A percentile compares a stretch with the other conserved stretches of the same genome.
Evolutionary conservation across 1,140 invertebrate species (phyloP).

Genomic region (Eupristina koningsbergeri): DNA sequence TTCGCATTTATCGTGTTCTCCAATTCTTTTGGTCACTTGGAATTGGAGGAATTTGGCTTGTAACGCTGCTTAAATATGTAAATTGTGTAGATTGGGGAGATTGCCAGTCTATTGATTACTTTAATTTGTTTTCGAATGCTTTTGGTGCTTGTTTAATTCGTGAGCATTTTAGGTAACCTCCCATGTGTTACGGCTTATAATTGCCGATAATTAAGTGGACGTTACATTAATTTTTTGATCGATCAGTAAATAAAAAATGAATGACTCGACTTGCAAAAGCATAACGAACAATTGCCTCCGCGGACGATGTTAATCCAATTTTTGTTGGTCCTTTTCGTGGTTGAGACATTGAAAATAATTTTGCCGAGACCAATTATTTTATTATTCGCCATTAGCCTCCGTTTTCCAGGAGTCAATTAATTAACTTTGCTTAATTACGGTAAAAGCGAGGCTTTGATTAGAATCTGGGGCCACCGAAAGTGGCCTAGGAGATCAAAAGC

Average conservation of each 20-base stretch:
- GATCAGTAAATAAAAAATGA: slow-evolving; percentile 20
- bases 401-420: neutral
- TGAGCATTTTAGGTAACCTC: neutral
- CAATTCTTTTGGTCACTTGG: no score
- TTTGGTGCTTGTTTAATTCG: slow-evolving; percentile 18
- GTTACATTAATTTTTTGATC: slow-evolving; percentile 24
- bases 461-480: neutral
- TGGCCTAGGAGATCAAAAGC: neutral
- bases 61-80: slow-evolving; percentile 48
- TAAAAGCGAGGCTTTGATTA: neutral
- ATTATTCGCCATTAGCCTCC: neutral
- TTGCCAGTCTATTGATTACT: slow-evolving; percentile 44
- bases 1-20: no score
- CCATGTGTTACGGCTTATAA: neutral
- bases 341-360: neutral
- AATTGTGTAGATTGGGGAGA: slow-evolving; percentile 47
- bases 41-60: slow-evolving; percentile 42
- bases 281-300: neutral
- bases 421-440: neutral
- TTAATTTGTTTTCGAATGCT: slow-evolving; percentile 50
- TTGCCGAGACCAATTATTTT: neutral
- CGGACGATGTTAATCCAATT: neutral
- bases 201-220: slow-evolving; percentile 22
- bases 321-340: neutral
- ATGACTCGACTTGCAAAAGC: slow-evolving; percentile 1